Percentiles rank a stretch among this genome's conserved stretches.
Conservation (phyloP, 2,797 vertebrate species). For the Potorous gilbertii region DNA sequence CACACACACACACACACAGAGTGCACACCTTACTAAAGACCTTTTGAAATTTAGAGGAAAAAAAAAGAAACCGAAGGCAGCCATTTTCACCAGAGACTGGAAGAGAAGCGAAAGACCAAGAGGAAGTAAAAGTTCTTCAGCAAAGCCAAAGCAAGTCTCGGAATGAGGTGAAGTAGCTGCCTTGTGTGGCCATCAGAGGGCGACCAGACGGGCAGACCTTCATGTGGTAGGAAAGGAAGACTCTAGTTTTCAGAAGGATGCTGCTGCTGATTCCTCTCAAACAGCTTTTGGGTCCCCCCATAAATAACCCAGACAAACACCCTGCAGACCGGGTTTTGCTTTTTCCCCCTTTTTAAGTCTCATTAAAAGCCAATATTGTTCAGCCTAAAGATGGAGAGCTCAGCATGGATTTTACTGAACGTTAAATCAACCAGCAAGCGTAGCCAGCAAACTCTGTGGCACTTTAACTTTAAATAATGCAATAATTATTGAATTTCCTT, state of each 20-base stretch:
- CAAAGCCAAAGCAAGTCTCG: accelerated
- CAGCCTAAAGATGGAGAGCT: conserved; percentile 87
- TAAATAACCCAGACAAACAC: conserved; percentile 67
- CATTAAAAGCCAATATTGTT: conserved; percentile 88
- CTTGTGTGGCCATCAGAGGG: accelerated
- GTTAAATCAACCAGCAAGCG: conserved; percentile 89
- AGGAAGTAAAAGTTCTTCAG: accelerated
- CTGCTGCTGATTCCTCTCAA: neutral
- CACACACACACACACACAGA: accelerated
- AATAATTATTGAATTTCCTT: conserved; percentile 99
- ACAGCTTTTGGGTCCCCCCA: conserved; percentile 37
- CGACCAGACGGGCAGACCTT: accelerated
- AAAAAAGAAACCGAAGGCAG: neutral
- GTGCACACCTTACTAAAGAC: neutral
- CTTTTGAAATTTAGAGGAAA: neutral
- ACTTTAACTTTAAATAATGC: conserved; percentile 99
- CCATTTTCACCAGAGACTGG: neutral
- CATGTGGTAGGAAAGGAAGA: neutral
- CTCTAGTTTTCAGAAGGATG: neutral
- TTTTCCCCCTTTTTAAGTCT: conserved; percentile 79
- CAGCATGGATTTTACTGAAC: conserved; percentile 88
- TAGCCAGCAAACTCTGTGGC: conserved; percentile 93
- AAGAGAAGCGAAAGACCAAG: neutral
- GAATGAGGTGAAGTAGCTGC: neutral
- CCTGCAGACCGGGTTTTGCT: conserved; percentile 69